Evolutionary conservation across 2,797 vertebrate species (phyloP).

Genomic region (Iguana delicatissima): DNA sequence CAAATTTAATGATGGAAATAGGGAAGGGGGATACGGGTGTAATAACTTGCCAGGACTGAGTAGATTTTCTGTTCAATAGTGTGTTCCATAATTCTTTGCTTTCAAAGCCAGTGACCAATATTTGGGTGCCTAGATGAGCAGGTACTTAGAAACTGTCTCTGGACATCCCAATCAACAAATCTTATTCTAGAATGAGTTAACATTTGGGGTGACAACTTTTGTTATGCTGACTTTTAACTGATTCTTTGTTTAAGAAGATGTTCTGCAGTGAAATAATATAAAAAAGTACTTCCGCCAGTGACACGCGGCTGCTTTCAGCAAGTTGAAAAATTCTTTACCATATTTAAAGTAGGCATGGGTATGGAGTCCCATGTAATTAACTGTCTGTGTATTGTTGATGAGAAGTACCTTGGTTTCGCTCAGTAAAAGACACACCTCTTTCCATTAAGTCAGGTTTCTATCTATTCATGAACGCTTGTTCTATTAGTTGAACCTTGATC

Average conservation of each 20-base stretch:
- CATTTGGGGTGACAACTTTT: not conserved
- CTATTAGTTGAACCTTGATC: not conserved
- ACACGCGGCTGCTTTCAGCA: not conserved
- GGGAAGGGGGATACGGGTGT: not conserved
- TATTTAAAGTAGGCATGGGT: not conserved
- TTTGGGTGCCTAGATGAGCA: not conserved
- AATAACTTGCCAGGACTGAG: not conserved
- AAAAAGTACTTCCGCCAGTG: not conserved
- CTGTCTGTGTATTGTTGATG: rapidly evolving
- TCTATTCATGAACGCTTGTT: rapidly evolving
- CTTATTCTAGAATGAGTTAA: not conserved
- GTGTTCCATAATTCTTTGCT: not conserved
- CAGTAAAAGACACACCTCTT: rapidly evolving
- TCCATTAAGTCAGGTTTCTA: rapidly evolving
- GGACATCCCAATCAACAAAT: too few relatives aligned
- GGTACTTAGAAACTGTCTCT: not conserved
- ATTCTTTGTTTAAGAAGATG: not conserved
- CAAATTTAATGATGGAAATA: not conserved
- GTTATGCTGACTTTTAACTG: not conserved
- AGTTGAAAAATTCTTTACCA: not conserved
- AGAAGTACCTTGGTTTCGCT: rapidly evolving
- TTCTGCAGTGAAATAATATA: not conserved
- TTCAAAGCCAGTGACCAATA: not conserved
- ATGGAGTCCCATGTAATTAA: too few relatives aligned
- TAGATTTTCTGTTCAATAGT: not conserved